These are phyloP conservation scores for Altica lythri DNA, from an alignment of 2,888 invertebrate genomes.

Conservation along the genomic window DNA sequence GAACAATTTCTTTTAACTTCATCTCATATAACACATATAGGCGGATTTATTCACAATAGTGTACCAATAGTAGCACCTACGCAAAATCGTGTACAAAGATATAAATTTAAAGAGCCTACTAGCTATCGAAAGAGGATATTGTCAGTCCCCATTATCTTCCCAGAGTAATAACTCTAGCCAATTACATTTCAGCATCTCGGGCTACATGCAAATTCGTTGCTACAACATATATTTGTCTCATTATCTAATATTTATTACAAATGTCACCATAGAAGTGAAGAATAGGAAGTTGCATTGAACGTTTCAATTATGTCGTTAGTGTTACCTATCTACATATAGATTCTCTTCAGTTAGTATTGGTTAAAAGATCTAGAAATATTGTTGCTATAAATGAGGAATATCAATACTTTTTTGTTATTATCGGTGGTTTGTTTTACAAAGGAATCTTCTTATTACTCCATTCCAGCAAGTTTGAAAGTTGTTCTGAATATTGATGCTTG, in stretches of 20 bases:
- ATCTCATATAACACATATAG: constrained; percentile 27
- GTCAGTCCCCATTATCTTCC: constrained; percentile 30
- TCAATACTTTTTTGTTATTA: no score
- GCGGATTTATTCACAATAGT: constrained; percentile 25
- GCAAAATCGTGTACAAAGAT: constrained; percentile 1
- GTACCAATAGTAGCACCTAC: constrained; percentile 23
- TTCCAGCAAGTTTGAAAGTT: no score
- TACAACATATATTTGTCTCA: constrained; percentile 51
- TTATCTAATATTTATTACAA: constrained; percentile 50
- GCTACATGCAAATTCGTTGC: constrained; percentile 47
- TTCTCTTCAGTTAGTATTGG: no score
- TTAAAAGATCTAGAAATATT: no score
- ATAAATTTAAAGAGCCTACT: constrained; percentile 5
- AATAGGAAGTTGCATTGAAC: neutral
- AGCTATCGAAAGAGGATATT: constrained; percentile 23
- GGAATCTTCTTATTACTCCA: no score
- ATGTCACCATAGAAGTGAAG: constrained; percentile 21
- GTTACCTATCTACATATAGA: no score
- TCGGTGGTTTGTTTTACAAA: no score
- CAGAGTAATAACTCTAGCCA: constrained; percentile 32
- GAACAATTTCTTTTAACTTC: constrained; percentile 9
- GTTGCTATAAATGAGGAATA: no score
- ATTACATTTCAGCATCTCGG: constrained; percentile 24
- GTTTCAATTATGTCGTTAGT: neutral
- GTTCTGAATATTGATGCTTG: no score